These are phyloP conservation scores for Rhinella marina DNA, from an alignment of 2,797 vertebrate genomes.

Conservation along the genomic window DNA sequence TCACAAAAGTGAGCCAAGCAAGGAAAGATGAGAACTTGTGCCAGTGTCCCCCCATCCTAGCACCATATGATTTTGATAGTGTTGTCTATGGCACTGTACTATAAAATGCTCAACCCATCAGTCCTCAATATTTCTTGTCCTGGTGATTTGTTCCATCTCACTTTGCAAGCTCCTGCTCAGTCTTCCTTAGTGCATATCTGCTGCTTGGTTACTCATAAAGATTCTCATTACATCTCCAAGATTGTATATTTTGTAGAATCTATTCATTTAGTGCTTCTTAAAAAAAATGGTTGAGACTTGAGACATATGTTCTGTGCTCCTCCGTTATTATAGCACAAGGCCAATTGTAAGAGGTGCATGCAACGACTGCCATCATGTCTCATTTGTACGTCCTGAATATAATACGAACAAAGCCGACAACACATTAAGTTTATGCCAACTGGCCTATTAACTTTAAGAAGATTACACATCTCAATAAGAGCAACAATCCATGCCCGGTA, in stretches of 20 bases:
- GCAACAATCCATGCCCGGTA: constrained; percentile 54
- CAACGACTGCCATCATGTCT: constrained; percentile 40
- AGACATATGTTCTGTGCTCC: constrained; percentile 17
- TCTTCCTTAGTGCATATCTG: neutral
- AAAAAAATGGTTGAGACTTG: constrained; percentile 13
- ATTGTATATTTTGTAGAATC: neutral
- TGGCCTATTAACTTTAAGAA: constrained; percentile 60
- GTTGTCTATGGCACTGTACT: neutral
- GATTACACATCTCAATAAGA: constrained; percentile 54
- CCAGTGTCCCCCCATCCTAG: neutral
- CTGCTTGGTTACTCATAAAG: neutral
- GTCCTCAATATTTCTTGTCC: neutral
- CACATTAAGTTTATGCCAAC: constrained; percentile 55
- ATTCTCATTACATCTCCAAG: neutral
- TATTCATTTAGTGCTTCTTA: neutral
- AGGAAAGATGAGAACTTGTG: no score
- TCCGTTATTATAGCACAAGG: constrained; percentile 10
- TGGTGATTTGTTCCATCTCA: neutral
- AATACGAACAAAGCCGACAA: constrained; percentile 51
- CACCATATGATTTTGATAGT: neutral
- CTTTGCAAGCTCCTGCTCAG: neutral
- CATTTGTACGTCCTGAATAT: constrained; percentile 43
- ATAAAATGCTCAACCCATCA: neutral
- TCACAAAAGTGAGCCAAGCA: no score
- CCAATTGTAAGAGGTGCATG: constrained; percentile 12